These are phyloP conservation scores for Hemicordylus capensis DNA, from an alignment of 2,113 vertebrate species.

Conservation along the genomic window DNA sequence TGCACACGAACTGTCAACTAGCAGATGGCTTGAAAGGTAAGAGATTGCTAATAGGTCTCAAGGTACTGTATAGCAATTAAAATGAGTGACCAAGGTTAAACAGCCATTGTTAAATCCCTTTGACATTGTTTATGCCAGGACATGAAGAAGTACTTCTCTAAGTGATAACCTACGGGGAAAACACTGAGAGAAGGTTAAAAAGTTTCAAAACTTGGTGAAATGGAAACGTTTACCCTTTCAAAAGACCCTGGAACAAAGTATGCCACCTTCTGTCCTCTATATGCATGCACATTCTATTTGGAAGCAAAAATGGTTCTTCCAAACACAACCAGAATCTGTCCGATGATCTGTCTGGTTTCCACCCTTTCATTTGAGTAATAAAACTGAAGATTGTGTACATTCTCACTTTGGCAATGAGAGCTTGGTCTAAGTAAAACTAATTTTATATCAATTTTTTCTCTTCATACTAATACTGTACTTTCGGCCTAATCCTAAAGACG, in stretches of 20 bases:
- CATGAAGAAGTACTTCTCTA: constrained; percentile 19
- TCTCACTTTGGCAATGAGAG: too few relatives aligned
- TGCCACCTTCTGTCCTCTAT: neutral
- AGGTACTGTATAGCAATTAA: constrained; percentile 58
- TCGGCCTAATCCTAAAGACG: too few relatives aligned
- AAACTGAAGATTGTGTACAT: too few relatives aligned
- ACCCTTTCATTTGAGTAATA: neutral
- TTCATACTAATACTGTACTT: too few relatives aligned
- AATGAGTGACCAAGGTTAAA: constrained; percentile 53
- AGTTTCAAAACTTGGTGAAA: neutral
- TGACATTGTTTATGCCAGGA: constrained; percentile 20
- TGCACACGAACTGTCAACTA: constrained; percentile 45
- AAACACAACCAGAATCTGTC: neutral
- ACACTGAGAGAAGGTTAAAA: constrained; percentile 5
- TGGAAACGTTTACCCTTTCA: neutral
- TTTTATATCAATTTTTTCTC: too few relatives aligned
- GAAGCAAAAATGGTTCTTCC: neutral
- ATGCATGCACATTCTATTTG: neutral
- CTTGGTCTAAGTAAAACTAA: too few relatives aligned
- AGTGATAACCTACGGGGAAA: neutral
- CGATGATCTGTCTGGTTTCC: neutral
- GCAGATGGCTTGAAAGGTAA: constrained; percentile 66
- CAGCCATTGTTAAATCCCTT: constrained; percentile 31
- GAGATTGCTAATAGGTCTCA: constrained; percentile 62
- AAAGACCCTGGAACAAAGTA: neutral